Percentiles rank a stretch among this genome's conserved stretches.
Evolutionary conservation across 2,888 invertebrate genomes (phyloP).

Genomic region (Pseudolycoriella hygida): DNA sequence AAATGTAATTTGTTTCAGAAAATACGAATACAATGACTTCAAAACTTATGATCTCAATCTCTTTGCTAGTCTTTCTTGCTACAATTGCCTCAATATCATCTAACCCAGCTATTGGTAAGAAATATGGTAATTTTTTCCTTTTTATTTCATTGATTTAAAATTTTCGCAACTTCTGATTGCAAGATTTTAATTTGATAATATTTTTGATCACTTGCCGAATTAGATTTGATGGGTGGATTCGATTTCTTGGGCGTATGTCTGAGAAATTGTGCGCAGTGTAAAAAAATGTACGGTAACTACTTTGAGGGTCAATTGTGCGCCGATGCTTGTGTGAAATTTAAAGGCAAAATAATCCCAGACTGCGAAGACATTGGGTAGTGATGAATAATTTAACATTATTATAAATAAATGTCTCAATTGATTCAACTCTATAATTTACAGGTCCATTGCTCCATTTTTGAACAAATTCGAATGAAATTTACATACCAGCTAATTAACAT

Average conservation of each 20-base stretch:
- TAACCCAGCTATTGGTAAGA: conserved; percentile 23
- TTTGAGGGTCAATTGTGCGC: conserved; percentile 77
- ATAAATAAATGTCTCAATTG: too few species aligned
- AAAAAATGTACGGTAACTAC: conserved; percentile 72
- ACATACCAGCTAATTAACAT: too few species aligned
- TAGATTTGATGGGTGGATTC: conserved; percentile 28
- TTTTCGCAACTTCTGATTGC: not conserved
- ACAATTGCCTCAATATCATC: conserved; percentile 7
- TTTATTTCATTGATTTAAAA: not conserved
- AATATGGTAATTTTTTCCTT: conserved; percentile 19
- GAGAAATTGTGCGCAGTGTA: conserved; percentile 77
- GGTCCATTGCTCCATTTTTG: conserved; percentile 60
- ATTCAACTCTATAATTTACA: too few species aligned
- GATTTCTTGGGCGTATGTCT: conserved; percentile 52
- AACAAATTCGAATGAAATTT: conserved; percentile 28
- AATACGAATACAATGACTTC: too few species aligned
- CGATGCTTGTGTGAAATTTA: conserved; percentile 65
- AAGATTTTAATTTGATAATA: conserved; percentile 4
- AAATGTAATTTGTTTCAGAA: too few species aligned
- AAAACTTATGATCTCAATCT: too few species aligned
- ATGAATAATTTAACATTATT: too few species aligned
- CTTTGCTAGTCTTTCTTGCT: not conserved
- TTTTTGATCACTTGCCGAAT: conserved; percentile 1
- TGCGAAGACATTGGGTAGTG: conserved; percentile 59
- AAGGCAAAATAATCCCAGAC: conserved; percentile 69